Base-by-base conservation (phyloP, 2,797 vertebrate species). In the Morelia viridis region DNA sequence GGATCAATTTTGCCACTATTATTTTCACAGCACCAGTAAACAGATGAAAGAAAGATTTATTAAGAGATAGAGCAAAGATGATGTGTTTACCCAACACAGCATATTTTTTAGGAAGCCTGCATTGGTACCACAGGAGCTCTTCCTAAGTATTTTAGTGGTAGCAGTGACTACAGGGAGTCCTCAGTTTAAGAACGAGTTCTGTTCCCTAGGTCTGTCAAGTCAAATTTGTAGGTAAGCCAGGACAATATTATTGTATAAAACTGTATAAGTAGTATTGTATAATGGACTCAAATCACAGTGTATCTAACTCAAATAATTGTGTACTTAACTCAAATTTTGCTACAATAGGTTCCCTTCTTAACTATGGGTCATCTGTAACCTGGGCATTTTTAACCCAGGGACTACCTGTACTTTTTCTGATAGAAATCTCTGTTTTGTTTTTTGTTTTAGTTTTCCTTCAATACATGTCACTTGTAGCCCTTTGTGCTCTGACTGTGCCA, bases 1-100 rank as follows among this genome's bases (percentile, higher is more conserved):
- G 85, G 64, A 87, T 91, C 53, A 60, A n/a, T 91, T 91, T 91
- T 91, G 56, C 35, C 56, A 50, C 56, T 57, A 17, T 58, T 91
- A 35, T 91, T 86, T 86, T 68, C 50, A 57, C 7, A 10, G 83
- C 35, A 24, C 57, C 17, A 65, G 50, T 85, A 90, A 84, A 41
- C 58, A 7, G 41, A 64, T 62, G 71, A 19, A 46, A 28, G 57
- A 28, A 90, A 90, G 76, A 84, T 50, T n/a, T 90, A 80, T n/a
- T 62, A 84, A 84, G 58, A n/a, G 17, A 31, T 65, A 86, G 28
- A 68, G n/a, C 10, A 46, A 68, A 91, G 53, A 60, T 68, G 46
- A 46, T 41, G 8, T 80, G 35, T 80, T 46, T 46, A 71, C 13
- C 31, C 65, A 31, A 71, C 15, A 24, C 41, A 46, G 41, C 9